Base-by-base conservation (phyloP, 2,888 invertebrate species). In the Apantesis nais region DNA sequence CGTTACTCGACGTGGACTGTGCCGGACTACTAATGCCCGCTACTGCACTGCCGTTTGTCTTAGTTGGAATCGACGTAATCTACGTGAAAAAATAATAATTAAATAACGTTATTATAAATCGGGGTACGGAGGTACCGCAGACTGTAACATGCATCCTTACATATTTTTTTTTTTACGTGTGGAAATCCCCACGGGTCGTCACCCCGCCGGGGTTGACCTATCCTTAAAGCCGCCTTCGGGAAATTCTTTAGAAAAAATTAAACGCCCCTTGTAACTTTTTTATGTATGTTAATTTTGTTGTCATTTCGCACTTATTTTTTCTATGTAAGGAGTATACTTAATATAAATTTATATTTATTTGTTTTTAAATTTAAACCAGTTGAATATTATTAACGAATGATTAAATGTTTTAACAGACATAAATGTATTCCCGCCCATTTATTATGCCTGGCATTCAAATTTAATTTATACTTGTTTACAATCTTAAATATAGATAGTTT, bases 41-140 rank as follows among this genome's bases (percentile, higher is more conserved):
- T 11, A 85, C 78, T 2, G 84, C 82, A 69, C 76, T 86, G 62
- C 89, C 89, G 70, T 88, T 91, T 0, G 91, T 89, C 78, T 95
- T 95, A 1, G 90, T 91, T 1, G 94, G 94, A 37, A 95, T 94
- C 41, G 94, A 95, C 12, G 93, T 90, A 67, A 94, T 93, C 94
- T 95, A 82, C 31, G 74, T 52, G 48, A 58, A 41, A 75, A 55
- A 71, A 70, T n/a, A 67, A 34, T 0, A 11, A 12, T 58, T 29
- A 16, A 58, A n/a, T n/a, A n/a, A n/a, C n/a, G n/a, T n/a, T 29
- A 25, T 25, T 52, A 52, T 52, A 52, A n/a, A n/a, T n/a, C 22
- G 9, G 9, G n/a, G n/a, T 52, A 52, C 22, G 22, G 22, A 48
- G 48, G 22, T 9, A 48, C 48, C 22, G 8, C 22, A 5, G 5